These are phyloP conservation scores for Dynastes maya DNA, from an alignment of 2,888 invertebrate genomes.

Conservation along the genomic window DNA sequence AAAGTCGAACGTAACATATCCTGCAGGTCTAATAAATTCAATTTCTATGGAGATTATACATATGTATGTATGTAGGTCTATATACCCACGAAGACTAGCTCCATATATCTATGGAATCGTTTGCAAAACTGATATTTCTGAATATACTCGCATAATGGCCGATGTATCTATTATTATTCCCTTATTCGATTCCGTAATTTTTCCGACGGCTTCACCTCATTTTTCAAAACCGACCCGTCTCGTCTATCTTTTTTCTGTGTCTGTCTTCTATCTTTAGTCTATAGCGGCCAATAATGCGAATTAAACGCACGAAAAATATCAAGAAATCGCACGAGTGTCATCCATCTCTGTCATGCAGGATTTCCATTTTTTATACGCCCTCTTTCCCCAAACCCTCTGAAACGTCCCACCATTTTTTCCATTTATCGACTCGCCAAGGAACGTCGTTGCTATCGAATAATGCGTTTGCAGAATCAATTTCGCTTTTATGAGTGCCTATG, in stretches of 20 bases:
- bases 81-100: no score
- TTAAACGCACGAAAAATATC: conserved; percentile 41
- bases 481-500: conserved; percentile 21
- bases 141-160: background rate
- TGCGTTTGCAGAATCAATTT: conserved; percentile 43
- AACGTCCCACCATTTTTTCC: background rate
- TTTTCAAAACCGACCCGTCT: conserved; percentile 6
- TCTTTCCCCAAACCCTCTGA: background rate
- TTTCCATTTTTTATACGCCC: conserved; percentile 1
- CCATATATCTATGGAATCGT: background rate
- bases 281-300: conserved; percentile 36
- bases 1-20: background rate
- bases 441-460: conserved; percentile 31
- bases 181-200: conserved; percentile 18
- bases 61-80: no score
- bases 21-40: conserved; percentile 16
- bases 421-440: background rate
- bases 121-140: background rate
- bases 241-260: background rate
- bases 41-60: background rate
- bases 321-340: conserved; percentile 26
- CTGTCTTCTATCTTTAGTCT: background rate
- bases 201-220: conserved; percentile 5
- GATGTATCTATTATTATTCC: conserved; percentile 23
- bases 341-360: conserved; percentile 37